Conservation (phyloP, 2,797 vertebrate species). For the Pachyuromys duprasi region DNA sequence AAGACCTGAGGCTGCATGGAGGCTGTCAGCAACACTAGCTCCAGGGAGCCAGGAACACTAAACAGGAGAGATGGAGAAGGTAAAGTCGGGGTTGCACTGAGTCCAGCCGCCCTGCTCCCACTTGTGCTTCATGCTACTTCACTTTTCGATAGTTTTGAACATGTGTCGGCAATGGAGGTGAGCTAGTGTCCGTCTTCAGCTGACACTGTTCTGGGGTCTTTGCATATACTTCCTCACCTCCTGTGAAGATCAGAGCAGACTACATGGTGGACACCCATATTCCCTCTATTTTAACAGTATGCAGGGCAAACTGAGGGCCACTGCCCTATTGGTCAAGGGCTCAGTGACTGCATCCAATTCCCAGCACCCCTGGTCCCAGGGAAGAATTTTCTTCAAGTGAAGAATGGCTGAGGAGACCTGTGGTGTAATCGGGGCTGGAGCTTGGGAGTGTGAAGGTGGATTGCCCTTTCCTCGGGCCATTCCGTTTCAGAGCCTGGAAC, state of each 20-base stretch:
- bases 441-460: not conserved
- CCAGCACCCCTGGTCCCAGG: accelerated
- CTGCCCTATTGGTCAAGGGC: not conserved
- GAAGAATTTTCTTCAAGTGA: not conserved
- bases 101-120: not conserved
- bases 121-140: not conserved
- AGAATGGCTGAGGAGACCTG: not conserved
- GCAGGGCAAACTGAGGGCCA: not conserved
- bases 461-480: accelerated
- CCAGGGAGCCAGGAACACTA: not conserved
- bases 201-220: not conserved
- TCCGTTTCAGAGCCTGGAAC: not conserved
- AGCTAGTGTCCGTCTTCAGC: accelerated
- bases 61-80: not conserved
- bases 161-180: accelerated
- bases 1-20: not conserved
- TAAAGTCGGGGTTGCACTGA: not conserved
- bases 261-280: accelerated
- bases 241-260: not conserved
- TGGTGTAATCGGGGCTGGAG: not conserved
- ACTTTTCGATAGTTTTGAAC: not conserved
- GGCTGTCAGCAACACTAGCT: accelerated
- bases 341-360: not conserved
- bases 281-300: accelerated
- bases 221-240: not conserved